A percentile compares a stretch with the other conserved stretches of the same genome.
These are phyloP conservation scores for Syngnathus floridae DNA, from an alignment of 2,113 vertebrate genomes.

Conservation along the genomic window DNA sequence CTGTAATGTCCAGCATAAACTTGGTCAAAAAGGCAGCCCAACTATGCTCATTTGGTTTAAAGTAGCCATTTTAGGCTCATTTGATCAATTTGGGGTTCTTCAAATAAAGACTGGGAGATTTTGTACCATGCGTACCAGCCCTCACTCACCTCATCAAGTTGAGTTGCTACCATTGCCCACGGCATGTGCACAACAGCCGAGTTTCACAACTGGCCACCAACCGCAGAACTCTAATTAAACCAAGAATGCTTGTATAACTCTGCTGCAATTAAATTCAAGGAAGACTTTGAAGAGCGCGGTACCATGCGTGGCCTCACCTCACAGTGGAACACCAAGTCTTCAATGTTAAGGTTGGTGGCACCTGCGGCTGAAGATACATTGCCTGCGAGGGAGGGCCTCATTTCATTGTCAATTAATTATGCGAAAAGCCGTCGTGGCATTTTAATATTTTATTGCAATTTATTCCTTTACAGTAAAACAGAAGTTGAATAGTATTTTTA, in stretches of 20 bases:
- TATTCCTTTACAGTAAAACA: slow-evolving; percentile 65
- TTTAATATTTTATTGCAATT: slow-evolving; percentile 70
- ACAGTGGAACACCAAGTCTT: neutral
- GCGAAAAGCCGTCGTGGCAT: neutral
- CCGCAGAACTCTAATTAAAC: neutral
- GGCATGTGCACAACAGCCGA: neutral
- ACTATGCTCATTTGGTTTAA: neutral
- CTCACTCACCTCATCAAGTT: neutral
- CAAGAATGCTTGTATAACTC: neutral
- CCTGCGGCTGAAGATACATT: neutral
- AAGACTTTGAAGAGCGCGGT: neutral
- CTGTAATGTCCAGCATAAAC: neutral
- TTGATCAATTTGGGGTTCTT: neutral
- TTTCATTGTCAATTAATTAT: neutral
- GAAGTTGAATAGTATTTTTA: slow-evolving; percentile 55
- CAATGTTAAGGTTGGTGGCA: neutral
- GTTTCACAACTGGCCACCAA: neutral
- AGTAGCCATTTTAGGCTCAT: neutral
- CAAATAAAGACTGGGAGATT: neutral
- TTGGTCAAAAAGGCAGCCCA: no score
- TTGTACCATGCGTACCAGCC: neutral
- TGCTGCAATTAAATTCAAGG: neutral
- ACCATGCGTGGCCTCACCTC: neutral
- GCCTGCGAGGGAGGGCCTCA: neutral
- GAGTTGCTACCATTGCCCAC: neutral